Evolutionary conservation across 2,797 vertebrate genomes (phyloP).

Genomic region (Danio kyathit): DNA sequence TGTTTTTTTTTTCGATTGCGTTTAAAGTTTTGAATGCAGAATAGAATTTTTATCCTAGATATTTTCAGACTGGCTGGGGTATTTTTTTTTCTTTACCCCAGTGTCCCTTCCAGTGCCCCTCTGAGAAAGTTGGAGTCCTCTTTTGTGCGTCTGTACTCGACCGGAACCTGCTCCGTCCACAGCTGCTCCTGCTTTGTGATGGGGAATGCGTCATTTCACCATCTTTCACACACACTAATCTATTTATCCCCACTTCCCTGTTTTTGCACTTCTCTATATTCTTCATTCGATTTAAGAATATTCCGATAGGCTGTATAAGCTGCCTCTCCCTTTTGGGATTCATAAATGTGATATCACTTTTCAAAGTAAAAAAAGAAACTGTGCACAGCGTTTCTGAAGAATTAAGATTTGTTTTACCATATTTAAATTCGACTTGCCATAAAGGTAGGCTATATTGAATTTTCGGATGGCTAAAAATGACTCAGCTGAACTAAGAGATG

Average conservation of each 20-base stretch:
- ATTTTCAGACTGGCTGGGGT: constrained; percentile 10
- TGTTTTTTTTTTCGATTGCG: neutral
- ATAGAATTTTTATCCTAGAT: constrained; percentile 6
- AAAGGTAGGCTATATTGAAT: neutral
- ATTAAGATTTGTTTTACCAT: neutral
- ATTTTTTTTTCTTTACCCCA: neutral
- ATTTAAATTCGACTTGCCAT: neutral
- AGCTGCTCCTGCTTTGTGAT: constrained; percentile 83
- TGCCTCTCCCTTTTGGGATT: neutral
- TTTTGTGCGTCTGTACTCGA: constrained; percentile 83
- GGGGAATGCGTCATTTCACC: constrained; percentile 74
- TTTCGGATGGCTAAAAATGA: neutral
- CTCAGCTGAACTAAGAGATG: neutral
- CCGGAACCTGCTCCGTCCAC: constrained; percentile 77
- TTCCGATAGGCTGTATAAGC: constrained; percentile 1
- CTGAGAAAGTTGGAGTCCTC: constrained; percentile 71
- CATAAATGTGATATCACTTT: constrained; percentile 10
- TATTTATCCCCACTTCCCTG: constrained; percentile 72
- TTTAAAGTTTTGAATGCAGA: constrained; percentile 16
- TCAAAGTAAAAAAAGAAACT: constrained; percentile 3
- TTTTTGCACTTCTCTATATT: constrained; percentile 29
- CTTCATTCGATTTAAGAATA: constrained; percentile 66
- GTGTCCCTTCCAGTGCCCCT: constrained; percentile 41
- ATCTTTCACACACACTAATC: constrained; percentile 70
- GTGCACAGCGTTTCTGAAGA: neutral